Percentiles rank a stretch among this genome's conserved stretches.
Conservation (phyloP, 2,797 vertebrate genomes). For the Lagothrix lagotricha region DNA sequence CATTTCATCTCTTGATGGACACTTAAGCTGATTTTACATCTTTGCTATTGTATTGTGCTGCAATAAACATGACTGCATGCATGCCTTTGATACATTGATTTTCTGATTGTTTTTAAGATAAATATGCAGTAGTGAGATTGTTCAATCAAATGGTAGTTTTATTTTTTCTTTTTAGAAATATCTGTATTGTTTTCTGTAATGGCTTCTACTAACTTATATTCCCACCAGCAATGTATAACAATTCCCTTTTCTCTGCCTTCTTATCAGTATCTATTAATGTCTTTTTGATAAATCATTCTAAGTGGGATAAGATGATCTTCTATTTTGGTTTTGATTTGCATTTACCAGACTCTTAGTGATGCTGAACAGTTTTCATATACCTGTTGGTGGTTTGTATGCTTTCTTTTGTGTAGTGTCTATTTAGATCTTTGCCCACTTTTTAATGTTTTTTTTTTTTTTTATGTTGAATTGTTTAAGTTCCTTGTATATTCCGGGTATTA, state of each 20-base stretch:
- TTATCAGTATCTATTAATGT: neutral
- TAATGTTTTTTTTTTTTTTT: neutral
- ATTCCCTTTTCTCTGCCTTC: neutral
- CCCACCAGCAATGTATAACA: neutral
- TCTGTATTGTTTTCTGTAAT: neutral
- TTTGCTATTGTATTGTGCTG: neutral
- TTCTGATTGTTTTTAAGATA: neutral
- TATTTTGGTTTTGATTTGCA: neutral
- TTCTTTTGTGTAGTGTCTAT: neutral
- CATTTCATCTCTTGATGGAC: neutral
- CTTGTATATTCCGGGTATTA: neutral
- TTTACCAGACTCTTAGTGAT: neutral
- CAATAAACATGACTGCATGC: no score
- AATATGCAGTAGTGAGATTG: neutral
- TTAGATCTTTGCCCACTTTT: neutral
- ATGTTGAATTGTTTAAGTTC: neutral
- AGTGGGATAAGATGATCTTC: neutral
- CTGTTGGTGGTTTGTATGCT: neutral
- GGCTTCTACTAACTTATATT: neutral
- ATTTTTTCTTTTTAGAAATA: neutral
- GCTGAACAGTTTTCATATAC: neutral
- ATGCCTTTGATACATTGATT: neutral
- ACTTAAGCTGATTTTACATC: neutral
- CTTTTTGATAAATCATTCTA: neutral
- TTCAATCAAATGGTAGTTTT: neutral